A percentile compares a stretch with the other conserved stretches of the same genome.
Conservation (phyloP, 1,140 invertebrate species). For the Drosophila parvula region DNA sequence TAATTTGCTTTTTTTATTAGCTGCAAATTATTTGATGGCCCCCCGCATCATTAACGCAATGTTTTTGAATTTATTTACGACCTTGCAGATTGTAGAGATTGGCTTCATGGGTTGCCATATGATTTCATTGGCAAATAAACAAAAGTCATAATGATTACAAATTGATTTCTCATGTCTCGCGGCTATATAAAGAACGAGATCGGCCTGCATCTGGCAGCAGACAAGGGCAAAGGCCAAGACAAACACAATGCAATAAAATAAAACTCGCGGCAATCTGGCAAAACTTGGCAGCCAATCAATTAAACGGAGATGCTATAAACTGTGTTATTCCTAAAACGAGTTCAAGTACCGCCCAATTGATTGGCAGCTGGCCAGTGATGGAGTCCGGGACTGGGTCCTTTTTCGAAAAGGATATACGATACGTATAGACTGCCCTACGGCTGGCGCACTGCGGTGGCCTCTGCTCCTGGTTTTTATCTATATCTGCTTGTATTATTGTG, state of each 20-base stretch:
- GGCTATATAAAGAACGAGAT: constrained; percentile 8
- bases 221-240: constrained; percentile 37
- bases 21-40: constrained; percentile 5
- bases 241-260: constrained; percentile 64
- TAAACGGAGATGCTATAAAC: constrained; percentile 68
- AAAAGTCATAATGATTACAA: constrained; percentile 58
- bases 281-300: constrained; percentile 60
- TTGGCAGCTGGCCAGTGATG: constrained; percentile 62
- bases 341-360: constrained; percentile 45
- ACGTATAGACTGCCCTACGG: constrained; percentile 29
- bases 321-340: constrained; percentile 51
- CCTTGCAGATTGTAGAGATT: constrained; percentile 3
- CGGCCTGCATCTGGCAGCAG: constrained; percentile 51
- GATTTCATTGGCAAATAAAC: constrained; percentile 53
- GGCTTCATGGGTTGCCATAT: constrained; percentile 20
- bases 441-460: constrained; percentile 38
- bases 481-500: constrained; percentile 5
- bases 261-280: constrained; percentile 68
- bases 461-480: constrained; percentile 10
- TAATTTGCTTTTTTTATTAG: neutral
- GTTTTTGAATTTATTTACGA: neutral
- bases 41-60: neutral
- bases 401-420: neutral
- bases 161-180: constrained; percentile 61
- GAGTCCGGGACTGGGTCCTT: constrained; percentile 12